Conservation (phyloP, 2,888 invertebrate genomes). For the Agrilus cyanescens region DNA sequence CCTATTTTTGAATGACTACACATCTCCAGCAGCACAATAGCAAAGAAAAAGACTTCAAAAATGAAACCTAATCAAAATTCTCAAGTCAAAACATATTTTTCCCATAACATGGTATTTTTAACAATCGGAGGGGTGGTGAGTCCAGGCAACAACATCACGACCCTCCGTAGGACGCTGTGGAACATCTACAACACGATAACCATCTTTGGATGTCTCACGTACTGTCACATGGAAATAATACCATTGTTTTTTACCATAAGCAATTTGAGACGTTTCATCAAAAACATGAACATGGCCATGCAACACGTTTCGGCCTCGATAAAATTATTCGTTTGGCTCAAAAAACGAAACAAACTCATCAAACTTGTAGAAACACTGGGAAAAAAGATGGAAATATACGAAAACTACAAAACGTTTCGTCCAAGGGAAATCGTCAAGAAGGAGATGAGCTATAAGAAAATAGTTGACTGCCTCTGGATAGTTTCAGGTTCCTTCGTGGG, state of each 20-base stretch:
- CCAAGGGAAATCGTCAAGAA: constrained; percentile 11
- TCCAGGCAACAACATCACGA: too few relatives aligned
- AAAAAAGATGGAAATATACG: constrained; percentile 11
- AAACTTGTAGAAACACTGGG: constrained; percentile 14
- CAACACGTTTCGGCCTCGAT: constrained; percentile 16
- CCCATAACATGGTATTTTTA: too few relatives aligned
- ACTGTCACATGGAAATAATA: too few relatives aligned
- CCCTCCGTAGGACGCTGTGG: too few relatives aligned
- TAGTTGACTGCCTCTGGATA: constrained; percentile 6
- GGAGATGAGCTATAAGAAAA: constrained; percentile 15
- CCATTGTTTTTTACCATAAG: constrained; percentile 1
- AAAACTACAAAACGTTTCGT: constrained; percentile 13
- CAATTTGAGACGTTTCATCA: constrained; percentile 16
- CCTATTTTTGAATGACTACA: too few relatives aligned
- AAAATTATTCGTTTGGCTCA: constrained; percentile 18
- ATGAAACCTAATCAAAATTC: too few relatives aligned
- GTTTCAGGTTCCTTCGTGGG: constrained; percentile 7
- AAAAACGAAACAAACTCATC: constrained; percentile 14
- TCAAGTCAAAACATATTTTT: too few relatives aligned
- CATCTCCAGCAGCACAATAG: too few relatives aligned
- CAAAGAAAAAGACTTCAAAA: too few relatives aligned
- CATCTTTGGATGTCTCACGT: too few relatives aligned
- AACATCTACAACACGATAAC: too few relatives aligned
- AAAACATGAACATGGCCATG: constrained; percentile 19
- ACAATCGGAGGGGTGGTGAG: too few relatives aligned